Evolutionary conservation across 2,888 invertebrate species (phyloP).

Genomic region (Apodemia hepburni): DNA sequence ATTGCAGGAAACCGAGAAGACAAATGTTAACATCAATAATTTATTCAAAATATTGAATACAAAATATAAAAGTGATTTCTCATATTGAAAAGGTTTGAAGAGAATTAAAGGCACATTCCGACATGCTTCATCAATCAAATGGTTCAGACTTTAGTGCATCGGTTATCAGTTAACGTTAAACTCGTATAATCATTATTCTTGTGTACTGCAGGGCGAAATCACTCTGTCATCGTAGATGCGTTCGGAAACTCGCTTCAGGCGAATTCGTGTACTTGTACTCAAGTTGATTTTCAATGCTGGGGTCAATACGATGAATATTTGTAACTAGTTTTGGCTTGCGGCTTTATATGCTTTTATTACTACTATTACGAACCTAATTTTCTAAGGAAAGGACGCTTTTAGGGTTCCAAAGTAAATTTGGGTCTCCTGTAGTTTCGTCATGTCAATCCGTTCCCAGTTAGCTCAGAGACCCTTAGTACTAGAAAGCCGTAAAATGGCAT

Average conservation of each 20-base stretch:
- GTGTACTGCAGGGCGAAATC: conserved; percentile 3
- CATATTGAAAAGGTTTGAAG: background rate
- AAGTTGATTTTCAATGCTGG: conserved; percentile 13
- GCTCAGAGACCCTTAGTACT: too few species aligned
- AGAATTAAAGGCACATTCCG: background rate
- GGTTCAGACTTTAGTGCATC: background rate
- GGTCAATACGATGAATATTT: conserved; percentile 7
- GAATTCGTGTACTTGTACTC: conserved; percentile 6
- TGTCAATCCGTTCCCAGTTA: too few species aligned
- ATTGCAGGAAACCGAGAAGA: too few species aligned
- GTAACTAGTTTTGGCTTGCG: background rate
- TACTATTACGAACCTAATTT: background rate
- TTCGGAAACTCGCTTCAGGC: conserved; percentile 10
- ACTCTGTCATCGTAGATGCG: conserved; percentile 9
- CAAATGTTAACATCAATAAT: background rate
- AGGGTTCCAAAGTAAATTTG: too few species aligned
- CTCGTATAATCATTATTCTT: background rate
- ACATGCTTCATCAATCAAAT: conserved; percentile 4
- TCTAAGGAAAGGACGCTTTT: background rate
- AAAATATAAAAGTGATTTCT: background rate
- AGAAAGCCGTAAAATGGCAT: too few species aligned
- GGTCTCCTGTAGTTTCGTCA: too few species aligned
- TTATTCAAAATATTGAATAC: background rate
- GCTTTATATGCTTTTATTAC: background rate
- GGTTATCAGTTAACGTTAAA: conserved; percentile 8